Conservation (phyloP, 2,113 vertebrate species). For the Numida meleagris region DNA sequence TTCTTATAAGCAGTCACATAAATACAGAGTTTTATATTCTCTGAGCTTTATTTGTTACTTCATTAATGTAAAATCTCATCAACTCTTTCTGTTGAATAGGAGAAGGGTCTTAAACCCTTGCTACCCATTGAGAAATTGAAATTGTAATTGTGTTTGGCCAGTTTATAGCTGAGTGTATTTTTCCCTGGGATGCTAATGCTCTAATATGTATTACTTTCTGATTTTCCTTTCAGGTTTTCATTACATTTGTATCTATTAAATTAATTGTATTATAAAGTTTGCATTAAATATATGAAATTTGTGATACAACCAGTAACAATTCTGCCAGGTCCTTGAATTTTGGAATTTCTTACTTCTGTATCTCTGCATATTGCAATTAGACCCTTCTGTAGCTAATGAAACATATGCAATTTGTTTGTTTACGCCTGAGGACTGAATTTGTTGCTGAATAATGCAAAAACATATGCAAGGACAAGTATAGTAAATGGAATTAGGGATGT, state of each 20-base stretch:
- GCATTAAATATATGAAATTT: neutral
- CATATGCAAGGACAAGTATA: conserved; percentile 39
- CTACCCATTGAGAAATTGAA: neutral
- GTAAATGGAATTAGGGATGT: conserved; percentile 24
- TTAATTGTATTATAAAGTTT: neutral
- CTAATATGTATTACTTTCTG: neutral
- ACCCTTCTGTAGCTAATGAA: conserved; percentile 57
- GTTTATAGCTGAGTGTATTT: neutral
- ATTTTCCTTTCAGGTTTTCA: neutral
- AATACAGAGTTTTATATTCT: neutral
- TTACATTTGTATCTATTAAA: neutral
- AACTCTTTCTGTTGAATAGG: neutral
- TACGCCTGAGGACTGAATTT: conserved; percentile 62
- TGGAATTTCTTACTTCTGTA: neutral
- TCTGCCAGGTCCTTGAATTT: neutral
- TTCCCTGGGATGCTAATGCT: neutral
- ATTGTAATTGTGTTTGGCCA: neutral
- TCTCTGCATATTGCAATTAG: conserved; percentile 39
- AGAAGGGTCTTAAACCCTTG: neutral
- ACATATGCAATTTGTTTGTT: conserved; percentile 67
- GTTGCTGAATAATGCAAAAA: conserved; percentile 60
- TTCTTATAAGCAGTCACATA: neutral
- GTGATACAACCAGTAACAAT: neutral
- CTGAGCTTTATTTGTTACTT: neutral
- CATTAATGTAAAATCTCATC: neutral